Percentiles rank a stretch among this genome's conserved stretches.
These are phyloP conservation scores for Andrena dorsata DNA, from an alignment of 2,888 invertebrate genomes.

Conservation along the genomic window DNA sequence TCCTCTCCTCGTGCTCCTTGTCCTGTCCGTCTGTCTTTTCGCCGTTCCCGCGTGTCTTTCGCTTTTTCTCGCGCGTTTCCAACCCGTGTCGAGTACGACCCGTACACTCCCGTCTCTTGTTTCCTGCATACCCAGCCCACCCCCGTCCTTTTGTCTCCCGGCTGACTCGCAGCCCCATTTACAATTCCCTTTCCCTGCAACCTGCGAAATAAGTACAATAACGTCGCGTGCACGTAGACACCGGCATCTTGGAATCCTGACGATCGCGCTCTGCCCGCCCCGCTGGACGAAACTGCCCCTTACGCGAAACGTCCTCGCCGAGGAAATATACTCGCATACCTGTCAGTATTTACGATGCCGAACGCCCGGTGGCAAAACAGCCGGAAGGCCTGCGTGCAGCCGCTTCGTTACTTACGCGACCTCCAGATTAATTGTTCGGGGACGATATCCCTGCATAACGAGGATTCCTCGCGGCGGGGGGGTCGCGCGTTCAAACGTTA, in stretches of 20 bases:
- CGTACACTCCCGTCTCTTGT: slow-evolving; percentile 12
- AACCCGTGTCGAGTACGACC: slow-evolving; percentile 63
- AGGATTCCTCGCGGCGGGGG: slow-evolving; percentile 21
- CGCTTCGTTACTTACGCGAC: slow-evolving; percentile 46
- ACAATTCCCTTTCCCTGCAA: slow-evolving; percentile 37
- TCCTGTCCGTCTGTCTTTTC: slow-evolving; percentile 70
- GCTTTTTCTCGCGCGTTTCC: slow-evolving; percentile 76
- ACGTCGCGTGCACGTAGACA: slow-evolving; percentile 59
- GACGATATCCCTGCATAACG: slow-evolving; percentile 40
- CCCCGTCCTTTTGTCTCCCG: slow-evolving; percentile 19
- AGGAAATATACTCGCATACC: slow-evolving; percentile 46
- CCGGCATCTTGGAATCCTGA: slow-evolving; percentile 50
- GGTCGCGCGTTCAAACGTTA: not conserved
- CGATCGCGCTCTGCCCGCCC: slow-evolving; percentile 18
- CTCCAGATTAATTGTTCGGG: slow-evolving; percentile 46
- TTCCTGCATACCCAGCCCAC: slow-evolving; percentile 1
- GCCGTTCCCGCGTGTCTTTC: slow-evolving; percentile 67
- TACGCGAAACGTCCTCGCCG: slow-evolving; percentile 36
- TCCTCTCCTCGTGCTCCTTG: slow-evolving; percentile 73
- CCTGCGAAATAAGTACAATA: slow-evolving; percentile 58
- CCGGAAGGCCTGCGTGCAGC: slow-evolving; percentile 21
- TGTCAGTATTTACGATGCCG: slow-evolving; percentile 50
- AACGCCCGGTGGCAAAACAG: not conserved
- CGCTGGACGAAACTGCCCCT: slow-evolving; percentile 28
- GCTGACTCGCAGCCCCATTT: slow-evolving; percentile 34